Conservation (phyloP, 2,113 vertebrate species). For the Pseudopodoces humilis region DNA sequence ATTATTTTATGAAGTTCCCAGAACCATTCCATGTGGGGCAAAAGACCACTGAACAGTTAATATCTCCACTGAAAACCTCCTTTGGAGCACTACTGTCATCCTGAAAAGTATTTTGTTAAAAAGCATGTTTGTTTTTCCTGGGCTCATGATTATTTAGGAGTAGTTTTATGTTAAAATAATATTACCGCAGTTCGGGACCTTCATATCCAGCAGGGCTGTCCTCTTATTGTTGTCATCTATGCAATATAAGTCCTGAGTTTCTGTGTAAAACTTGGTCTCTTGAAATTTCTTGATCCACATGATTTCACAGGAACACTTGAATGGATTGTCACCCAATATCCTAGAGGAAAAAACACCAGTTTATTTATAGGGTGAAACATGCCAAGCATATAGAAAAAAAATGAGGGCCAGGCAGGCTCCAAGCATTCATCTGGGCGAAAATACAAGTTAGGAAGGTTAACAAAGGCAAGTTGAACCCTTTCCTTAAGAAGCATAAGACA, state of each 20-base stretch:
- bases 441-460: background rate
- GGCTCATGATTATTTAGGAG: background rate
- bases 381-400: background rate
- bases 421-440: background rate
- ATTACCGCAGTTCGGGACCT: conserved; percentile 90
- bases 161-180: conserved; percentile 34
- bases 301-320: conserved; percentile 94
- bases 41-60: background rate
- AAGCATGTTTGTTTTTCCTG: background rate
- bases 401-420: rapidly evolving
- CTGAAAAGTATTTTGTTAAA: background rate
- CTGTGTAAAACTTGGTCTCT: conserved; percentile 80
- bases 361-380: background rate
- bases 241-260: conserved; percentile 87
- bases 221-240: conserved; percentile 84
- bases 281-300: conserved; percentile 95
- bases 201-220: conserved; percentile 82
- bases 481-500: background rate
- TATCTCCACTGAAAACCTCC: background rate
- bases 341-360: conserved; percentile 56
- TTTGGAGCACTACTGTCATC: background rate
- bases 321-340: conserved; percentile 88
- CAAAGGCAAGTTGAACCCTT: background rate
- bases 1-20: background rate
- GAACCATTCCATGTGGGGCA: background rate